These are phyloP conservation scores for Poeciliopsis turneri DNA, from an alignment of 2,797 vertebrate genomes.

Conservation along the genomic window DNA sequence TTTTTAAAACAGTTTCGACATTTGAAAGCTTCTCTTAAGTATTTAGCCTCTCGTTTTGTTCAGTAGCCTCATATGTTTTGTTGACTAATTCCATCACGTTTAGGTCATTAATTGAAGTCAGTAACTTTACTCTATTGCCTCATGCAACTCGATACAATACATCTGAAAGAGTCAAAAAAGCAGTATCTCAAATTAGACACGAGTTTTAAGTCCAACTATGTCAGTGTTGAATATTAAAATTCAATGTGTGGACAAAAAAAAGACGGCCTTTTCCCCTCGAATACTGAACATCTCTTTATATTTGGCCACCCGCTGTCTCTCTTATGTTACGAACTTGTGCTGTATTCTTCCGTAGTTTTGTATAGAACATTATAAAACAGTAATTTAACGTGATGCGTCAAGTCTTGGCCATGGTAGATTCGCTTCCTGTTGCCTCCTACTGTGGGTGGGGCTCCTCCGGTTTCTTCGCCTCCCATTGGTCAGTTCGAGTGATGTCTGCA, in stretches of 20 bases:
- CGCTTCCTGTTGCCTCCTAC: conserved; percentile 67
- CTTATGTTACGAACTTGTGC: neutral
- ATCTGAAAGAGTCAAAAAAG: neutral
- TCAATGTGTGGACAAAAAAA: neutral
- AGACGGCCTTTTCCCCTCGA: neutral
- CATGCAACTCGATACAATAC: neutral
- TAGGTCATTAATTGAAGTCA: neutral
- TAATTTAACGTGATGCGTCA: conserved; percentile 15
- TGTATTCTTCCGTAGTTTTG: fast-evolving
- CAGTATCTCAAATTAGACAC: neutral
- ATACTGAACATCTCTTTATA: neutral
- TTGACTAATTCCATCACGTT: conserved; percentile 13
- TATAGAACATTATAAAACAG: neutral
- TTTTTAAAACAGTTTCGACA: no score
- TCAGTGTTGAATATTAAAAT: neutral
- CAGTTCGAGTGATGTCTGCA: conserved; percentile 10
- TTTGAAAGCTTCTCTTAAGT: neutral
- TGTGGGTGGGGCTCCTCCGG: conserved; percentile 62
- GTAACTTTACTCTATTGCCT: neutral
- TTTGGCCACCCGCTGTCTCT: fast-evolving
- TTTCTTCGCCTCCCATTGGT: conserved; percentile 61
- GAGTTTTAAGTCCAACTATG: neutral
- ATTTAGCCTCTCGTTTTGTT: neutral
- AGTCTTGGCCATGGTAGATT: conserved; percentile 8
- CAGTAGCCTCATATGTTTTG: conserved; percentile 8